Conservation (phyloP, 2,113 vertebrate species). For the Prionailurus bengalensis region DNA sequence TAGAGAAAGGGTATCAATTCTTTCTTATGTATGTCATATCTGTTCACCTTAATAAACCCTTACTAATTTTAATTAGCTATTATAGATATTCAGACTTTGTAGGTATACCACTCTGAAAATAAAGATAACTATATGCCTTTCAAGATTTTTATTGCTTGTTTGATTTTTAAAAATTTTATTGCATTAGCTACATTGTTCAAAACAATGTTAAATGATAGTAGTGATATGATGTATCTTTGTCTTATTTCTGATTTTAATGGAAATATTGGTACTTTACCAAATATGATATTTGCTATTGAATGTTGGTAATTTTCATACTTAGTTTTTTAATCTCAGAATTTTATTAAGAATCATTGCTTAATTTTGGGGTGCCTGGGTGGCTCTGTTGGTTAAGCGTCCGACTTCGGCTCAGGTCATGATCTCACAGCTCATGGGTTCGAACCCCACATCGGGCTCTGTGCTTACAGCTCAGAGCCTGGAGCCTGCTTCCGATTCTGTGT, state of each 20-base stretch:
- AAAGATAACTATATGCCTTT: background rate
- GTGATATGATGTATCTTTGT: background rate
- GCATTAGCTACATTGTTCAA: background rate
- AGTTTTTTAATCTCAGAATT: background rate
- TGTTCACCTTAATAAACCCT: background rate
- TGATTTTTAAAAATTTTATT: background rate
- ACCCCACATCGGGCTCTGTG: too few relatives aligned
- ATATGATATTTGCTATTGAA: background rate
- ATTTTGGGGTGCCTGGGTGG: background rate
- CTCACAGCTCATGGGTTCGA: too few relatives aligned
- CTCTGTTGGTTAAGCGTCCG: too few relatives aligned
- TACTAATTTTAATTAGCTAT: background rate
- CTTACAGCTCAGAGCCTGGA: too few relatives aligned
- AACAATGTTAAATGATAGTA: background rate
- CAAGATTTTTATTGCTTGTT: background rate
- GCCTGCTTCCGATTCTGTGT: too few relatives aligned
- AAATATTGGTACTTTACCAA: background rate
- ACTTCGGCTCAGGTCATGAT: too few relatives aligned
- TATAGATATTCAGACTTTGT: background rate
- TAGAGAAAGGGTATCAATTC: background rate
- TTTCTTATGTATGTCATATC: background rate
- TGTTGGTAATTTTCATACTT: background rate
- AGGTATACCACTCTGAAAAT: background rate
- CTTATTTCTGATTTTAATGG: conserved; percentile 36
- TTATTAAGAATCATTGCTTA: background rate